Evolutionary conservation across 1,140 invertebrate genomes (phyloP), one percentile per base, ranked within the genome.

Genomic region (Phocides pigmalion): DNA sequence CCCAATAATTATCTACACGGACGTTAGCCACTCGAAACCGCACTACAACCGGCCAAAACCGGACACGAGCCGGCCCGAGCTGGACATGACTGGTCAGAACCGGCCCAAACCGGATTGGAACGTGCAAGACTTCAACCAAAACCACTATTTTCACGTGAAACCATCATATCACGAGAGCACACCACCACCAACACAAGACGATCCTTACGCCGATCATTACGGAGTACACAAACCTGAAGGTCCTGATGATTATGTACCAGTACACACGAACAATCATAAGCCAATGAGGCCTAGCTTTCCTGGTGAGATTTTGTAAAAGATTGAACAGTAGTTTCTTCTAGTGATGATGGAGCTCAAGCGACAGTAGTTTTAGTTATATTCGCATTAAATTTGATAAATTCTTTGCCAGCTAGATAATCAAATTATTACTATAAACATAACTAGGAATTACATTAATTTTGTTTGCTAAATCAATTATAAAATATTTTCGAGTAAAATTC

Each of bases 1-100:
- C 46, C 93, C 93, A 8, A 88, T 92, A 35, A 89, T 93, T 64
- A 87, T 92, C 51, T 92, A 92, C 82, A 82, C 89, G 53, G 86
- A 93, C 49, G 53, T 68, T 54, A 76, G 77, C 74, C 70, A 74
- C n/a, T 80, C 78, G 19, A 89, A 90, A 66, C 82, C 87, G 32
- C 70, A 80, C 25, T 81, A 83, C 65, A 84, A 76, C 71, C 79
- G 82, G 28, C 85, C 82, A 15, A 87, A 88, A 71, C 81, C 86
- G 46, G 76, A 76, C 12, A 65, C 66, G n/a, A 66, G 74, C 70
- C 74, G 72, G 49, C 76, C 78, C 3, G 72, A 82, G 59, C 80
- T 74, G 64, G 75, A 76, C 32, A 25, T 68, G 69, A 68, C 71
- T 74, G 73, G 73, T 54, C 65, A 61, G 25, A 79, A 71, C 63